Percentiles rank a stretch among this genome's conserved stretches.
Evolutionary conservation across 2,797 vertebrate species (phyloP).

Genomic region (Perodicticus potto): DNA sequence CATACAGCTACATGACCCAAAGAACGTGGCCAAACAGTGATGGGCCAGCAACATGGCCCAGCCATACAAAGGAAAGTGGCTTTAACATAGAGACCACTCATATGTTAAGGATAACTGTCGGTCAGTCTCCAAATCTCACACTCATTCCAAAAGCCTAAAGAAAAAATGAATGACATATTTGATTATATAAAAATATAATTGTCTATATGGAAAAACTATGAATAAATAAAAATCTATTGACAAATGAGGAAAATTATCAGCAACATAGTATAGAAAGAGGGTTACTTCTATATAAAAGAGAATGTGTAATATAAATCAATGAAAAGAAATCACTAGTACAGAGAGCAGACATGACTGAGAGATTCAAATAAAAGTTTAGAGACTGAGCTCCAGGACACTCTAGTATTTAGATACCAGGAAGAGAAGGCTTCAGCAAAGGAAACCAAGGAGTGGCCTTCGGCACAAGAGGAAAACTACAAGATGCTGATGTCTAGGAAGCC

Average conservation of each 20-base stretch:
- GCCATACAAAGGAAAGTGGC: neutral
- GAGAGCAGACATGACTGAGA: neutral
- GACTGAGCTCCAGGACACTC: neutral
- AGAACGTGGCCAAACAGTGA: neutral
- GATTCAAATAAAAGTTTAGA: neutral
- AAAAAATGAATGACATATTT: neutral
- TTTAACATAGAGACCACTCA: neutral
- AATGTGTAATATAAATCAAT: slow-evolving; percentile 3
- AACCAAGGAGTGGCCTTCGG: neutral
- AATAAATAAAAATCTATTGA: slow-evolving; percentile 60
- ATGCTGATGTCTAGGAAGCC: neutral
- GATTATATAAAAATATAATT: neutral
- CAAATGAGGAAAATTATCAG: slow-evolving; percentile 43
- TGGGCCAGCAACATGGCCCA: neutral
- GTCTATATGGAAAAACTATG: slow-evolving; percentile 24
- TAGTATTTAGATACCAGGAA: neutral
- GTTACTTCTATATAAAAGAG: neutral
- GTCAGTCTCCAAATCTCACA: neutral
- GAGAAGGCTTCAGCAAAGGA: slow-evolving; percentile 2
- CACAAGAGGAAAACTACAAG: neutral
- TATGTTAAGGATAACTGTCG: slow-evolving; percentile 18
- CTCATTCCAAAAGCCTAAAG: neutral
- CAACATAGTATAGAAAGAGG: neutral
- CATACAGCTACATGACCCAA: neutral
- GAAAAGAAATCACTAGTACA: slow-evolving; percentile 19